Base-by-base conservation (phyloP, 2,797 vertebrate genomes). In the Chromis chromis region DNA sequence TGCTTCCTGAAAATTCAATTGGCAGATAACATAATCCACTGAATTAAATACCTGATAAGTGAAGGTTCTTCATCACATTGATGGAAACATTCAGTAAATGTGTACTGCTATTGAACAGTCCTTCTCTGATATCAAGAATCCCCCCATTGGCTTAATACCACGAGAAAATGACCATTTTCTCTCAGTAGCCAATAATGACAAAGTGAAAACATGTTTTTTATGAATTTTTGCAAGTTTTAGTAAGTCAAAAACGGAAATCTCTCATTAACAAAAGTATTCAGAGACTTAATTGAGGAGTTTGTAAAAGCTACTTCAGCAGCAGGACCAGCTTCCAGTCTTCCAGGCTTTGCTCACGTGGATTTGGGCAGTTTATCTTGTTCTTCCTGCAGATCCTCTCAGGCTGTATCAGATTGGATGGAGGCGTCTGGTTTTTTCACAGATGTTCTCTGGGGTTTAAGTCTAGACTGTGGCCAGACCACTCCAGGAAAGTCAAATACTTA, bases 21-120 rank as follows among this genome's bases (percentile, higher is more conserved):
- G 46, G 22, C 8, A 7, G 46, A 21, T 49, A 11, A 21, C 21
- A 13, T 11, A 50, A 22, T 9, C 21, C 49, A 6, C 21, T 24
- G 9, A 19, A 46, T 46, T n/a, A 46, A 46, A 46, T 19, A 46
- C 44, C 44, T 27, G 6, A 42, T 25, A 17, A 46, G 36, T 13
- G 2, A 27, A 50, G 6, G 21, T 22, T 24, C 16, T 59, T 19
- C 48, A 49, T 11, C 48, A 49, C n/a, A 49, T 22, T 49, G 44
- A 71, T 62, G 53, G 13, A 39, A 56, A 53, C 44, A 19, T 27
- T n/a, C 3, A 22, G 12, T 67, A 42, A 33, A 61, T 14, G 13
- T 55, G 49, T 39, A 6, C 4, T 36, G 21, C 54, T 31, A 12
- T 7, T 21, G 46, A 49, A 49, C 46, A 49, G n/a, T 21, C n/a